phyloP scores from a whole-genome alignment of 92 coral and sea anemone genomes.

The Ricordea florida region DNA sequence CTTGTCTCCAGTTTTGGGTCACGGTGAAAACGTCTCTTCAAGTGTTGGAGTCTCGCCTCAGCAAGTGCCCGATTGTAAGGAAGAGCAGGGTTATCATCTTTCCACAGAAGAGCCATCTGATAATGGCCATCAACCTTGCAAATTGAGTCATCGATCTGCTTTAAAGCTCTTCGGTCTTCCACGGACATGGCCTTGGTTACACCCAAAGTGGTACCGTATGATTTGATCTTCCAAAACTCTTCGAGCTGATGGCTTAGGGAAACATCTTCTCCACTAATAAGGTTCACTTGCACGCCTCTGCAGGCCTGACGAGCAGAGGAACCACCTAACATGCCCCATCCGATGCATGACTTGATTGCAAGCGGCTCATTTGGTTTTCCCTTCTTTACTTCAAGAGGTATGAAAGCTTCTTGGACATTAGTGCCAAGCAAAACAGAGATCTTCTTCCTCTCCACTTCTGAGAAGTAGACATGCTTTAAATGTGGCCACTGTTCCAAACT shows the following conservation, averaged over 20 bases:
- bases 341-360: slow-evolving; percentile 61
- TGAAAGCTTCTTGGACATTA: slow-evolving; percentile 56
- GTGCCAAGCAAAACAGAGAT: slow-evolving; percentile 62
- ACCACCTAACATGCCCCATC: slow-evolving; percentile 62
- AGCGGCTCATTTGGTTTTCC: slow-evolving; percentile 51
- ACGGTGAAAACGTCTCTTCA: slow-evolving; percentile 54
- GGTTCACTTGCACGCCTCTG: slow-evolving; percentile 9
- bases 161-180: slow-evolving; percentile 43
- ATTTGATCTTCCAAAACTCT: slow-evolving; percentile 55
- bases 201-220: slow-evolving; percentile 15
- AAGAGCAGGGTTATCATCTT: slow-evolving; percentile 24
- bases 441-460: slow-evolving; percentile 62
- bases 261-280: slow-evolving; percentile 26
- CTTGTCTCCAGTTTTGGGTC: too few species aligned
- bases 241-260: slow-evolving; percentile 53
- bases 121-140: slow-evolving; percentile 38
- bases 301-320: neutral
- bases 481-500: slow-evolving; percentile 53
- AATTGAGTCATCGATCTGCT: slow-evolving; percentile 23
- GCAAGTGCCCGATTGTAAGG: slow-evolving; percentile 57
- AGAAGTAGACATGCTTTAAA: slow-evolving; percentile 44
- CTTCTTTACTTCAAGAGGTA: slow-evolving; percentile 51
- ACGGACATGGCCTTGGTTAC: slow-evolving; percentile 34
- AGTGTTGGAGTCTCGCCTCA: slow-evolving; percentile 53
- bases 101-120: slow-evolving; percentile 63